phyloP scores from a whole-genome alignment of 2,113 vertebrate species.

The Phycodurus eques region DNA sequence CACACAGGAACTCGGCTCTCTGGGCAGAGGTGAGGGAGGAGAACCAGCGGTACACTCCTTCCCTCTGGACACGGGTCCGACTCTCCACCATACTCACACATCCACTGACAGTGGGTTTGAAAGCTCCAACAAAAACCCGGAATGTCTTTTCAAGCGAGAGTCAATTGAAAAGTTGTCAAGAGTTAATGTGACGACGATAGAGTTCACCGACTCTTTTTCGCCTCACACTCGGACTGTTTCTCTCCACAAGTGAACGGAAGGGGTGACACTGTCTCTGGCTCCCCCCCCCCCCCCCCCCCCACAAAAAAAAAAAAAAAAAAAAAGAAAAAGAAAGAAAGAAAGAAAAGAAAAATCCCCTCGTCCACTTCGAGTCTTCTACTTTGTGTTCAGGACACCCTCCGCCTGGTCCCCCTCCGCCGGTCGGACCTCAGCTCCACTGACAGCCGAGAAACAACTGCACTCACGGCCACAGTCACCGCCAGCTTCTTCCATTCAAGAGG shows the following conservation, averaged over 20 bases:
- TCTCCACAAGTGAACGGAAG: neutral
- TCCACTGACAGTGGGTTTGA: conserved; percentile 1
- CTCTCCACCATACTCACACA: conserved; percentile 86
- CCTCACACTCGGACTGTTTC: neutral
- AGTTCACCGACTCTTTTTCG: neutral
- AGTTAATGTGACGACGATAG: conserved; percentile 22
- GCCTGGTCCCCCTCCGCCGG: conserved; percentile 41
- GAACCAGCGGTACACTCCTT: conserved; percentile 96
- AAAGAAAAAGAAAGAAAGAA: too few species aligned
- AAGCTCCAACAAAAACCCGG: neutral
- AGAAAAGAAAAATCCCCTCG: neutral
- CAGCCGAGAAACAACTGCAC: conserved; percentile 3
- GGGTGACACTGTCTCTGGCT: neutral
- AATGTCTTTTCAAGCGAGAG: conserved; percentile 3
- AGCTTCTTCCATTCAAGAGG: conserved; percentile 17
- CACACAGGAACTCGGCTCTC: conserved; percentile 88
- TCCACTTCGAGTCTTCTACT: neutral
- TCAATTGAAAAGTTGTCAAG: conserved; percentile 19
- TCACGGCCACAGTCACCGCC: conserved; percentile 6
- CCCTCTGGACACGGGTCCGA: conserved; percentile 87
- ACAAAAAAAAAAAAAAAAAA: too few species aligned
- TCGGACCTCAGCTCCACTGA: conserved; percentile 35
- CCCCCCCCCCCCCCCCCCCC: too few species aligned
- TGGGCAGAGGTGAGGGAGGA: conserved; percentile 88
- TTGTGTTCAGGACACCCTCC: conserved; percentile 18